Percentiles rank a stretch among this genome's conserved stretches.
Evolutionary conservation across 1,140 invertebrate species (phyloP).

Genomic region (Andricus grossulariae): DNA sequence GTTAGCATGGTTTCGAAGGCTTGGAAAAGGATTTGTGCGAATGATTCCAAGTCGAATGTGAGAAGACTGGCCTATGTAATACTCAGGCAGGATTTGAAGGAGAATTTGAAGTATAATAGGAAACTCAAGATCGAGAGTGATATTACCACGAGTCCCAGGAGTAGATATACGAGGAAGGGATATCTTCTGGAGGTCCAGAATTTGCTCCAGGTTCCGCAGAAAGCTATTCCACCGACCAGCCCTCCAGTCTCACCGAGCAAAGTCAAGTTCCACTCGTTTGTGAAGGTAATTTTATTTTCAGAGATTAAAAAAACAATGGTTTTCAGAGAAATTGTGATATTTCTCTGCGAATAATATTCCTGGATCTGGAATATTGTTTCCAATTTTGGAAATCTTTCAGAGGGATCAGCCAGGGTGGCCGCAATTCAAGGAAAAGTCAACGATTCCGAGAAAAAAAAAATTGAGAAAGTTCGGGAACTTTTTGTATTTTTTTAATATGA

Average conservation of each 20-base stretch:
- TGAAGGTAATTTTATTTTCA: constrained; percentile 65
- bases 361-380: no score
- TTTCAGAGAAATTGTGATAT: no score
- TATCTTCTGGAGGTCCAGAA: constrained; percentile 67
- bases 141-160: constrained; percentile 59
- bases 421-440: no score
- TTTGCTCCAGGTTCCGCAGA: constrained; percentile 53
- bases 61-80: constrained; percentile 63
- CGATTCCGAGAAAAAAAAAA: no score
- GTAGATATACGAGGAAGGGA: constrained; percentile 63
- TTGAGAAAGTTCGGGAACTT: no score
- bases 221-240: constrained; percentile 57
- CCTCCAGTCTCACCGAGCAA: constrained; percentile 74
- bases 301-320: no score
- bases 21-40: constrained; percentile 65
- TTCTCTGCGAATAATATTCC: no score
- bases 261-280: constrained; percentile 72
- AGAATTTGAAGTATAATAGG: constrained; percentile 64
- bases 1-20: constrained; percentile 68
- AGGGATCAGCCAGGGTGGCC: no score
- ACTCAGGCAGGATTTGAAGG: constrained; percentile 66
- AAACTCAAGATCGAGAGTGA: constrained; percentile 59
- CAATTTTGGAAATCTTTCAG: no score
- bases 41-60: constrained; percentile 60
- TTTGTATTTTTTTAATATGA: no score